phyloP scores from a whole-genome alignment of 2,113 vertebrate species.

The Cryptotis parvus region DNA sequence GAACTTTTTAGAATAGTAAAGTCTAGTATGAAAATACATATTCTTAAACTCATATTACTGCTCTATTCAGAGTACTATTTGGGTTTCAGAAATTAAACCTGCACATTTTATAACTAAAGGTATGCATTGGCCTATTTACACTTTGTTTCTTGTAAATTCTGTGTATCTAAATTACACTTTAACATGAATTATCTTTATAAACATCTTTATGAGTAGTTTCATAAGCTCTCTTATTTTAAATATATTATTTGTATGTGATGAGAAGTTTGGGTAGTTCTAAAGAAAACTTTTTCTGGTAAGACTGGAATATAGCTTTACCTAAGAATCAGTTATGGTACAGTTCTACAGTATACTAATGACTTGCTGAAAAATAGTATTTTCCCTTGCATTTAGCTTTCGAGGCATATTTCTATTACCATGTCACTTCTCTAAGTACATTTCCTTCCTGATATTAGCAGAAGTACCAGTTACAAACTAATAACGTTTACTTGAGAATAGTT shows the following conservation, averaged over 20 bases:
- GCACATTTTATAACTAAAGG: constrained; percentile 57
- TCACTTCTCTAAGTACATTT: neutral
- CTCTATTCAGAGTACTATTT: constrained; percentile 35
- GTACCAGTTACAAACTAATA: neutral
- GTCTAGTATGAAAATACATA: constrained; percentile 2
- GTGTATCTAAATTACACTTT: constrained; percentile 62
- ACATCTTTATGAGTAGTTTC: constrained; percentile 78
- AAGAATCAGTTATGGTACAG: neutral
- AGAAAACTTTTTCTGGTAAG: neutral
- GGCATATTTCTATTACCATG: neutral
- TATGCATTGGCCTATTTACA: constrained; percentile 35
- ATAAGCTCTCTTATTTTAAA: constrained; percentile 75
- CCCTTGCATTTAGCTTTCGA: neutral
- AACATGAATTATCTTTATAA: constrained; percentile 59
- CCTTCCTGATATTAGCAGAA: neutral
- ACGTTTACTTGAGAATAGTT: neutral
- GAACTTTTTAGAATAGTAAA: constrained; percentile 48
- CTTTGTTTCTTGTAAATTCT: constrained; percentile 62
- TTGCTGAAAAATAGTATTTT: neutral
- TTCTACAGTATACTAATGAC: too few relatives aligned
- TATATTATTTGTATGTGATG: constrained; percentile 71
- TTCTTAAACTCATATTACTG: neutral
- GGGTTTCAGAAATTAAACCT: constrained; percentile 64
- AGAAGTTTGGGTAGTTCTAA: constrained; percentile 74
- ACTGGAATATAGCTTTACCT: constrained; percentile 16